Conservation (phyloP, 2,113 vertebrate genomes). For the Chaetodon auriga region DNA sequence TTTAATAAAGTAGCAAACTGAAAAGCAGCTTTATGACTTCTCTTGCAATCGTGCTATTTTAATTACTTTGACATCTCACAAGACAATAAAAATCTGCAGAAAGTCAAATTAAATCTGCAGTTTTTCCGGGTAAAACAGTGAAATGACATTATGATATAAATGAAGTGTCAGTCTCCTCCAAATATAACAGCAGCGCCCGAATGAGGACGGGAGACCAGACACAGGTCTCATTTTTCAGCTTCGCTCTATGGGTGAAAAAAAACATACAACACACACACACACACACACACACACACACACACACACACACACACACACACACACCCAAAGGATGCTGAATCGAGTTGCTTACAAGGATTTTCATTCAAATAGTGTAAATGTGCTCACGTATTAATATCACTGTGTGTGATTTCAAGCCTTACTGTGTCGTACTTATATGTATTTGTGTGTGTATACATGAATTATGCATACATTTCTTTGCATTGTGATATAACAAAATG, state of each 20-base stretch:
- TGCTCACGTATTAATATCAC: background rate
- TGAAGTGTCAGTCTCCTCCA: background rate
- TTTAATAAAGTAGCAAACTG: background rate
- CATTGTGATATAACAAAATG: constrained; percentile 47
- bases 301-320: background rate
- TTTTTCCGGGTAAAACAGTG: background rate
- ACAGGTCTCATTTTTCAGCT: background rate
- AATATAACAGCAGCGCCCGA: background rate
- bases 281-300: background rate
- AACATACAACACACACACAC: background rate
- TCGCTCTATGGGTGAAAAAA: background rate
- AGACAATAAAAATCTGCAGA: background rate
- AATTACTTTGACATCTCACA: constrained; percentile 7
- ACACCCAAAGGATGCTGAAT: background rate
- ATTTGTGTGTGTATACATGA: constrained; percentile 6
- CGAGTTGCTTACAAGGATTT: background rate
- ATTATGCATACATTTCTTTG: constrained; percentile 49
- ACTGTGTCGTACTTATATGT: background rate
- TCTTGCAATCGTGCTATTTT: background rate
- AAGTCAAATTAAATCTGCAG: background rate
- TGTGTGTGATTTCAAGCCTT: constrained; percentile 3
- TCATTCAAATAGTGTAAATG: constrained; percentile 1
- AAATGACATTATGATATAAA: constrained; percentile 15
- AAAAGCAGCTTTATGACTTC: background rate
- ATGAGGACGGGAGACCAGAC: background rate